Base-by-base conservation (phyloP, 2,797 vertebrate species). In the Gymnodraco acuticeps region DNA sequence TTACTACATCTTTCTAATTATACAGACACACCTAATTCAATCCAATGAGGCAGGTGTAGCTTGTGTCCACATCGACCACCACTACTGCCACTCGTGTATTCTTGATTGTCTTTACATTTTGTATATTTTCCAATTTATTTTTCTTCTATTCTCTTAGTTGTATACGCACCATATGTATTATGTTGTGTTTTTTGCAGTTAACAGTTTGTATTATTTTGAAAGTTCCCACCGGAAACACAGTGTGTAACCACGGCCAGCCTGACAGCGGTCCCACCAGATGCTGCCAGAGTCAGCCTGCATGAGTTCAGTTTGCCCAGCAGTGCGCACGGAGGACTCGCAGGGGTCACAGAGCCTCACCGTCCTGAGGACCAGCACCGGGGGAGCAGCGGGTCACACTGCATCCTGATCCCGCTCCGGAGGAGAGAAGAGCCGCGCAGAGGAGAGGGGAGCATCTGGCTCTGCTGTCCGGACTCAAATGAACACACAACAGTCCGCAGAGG, bases 221-320 rank as follows among this genome's bases (percentile, higher is more conserved):
- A 78, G 0, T 3, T 0, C 4, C 0, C 0, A 2, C 68, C 71
- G 89, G 87, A 91, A 87, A 0, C 12, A 0, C 0, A 1, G 1
- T 3, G 3, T n/a, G 0, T 17, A 0, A 43, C 3, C 15, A 0
- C 0, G 3, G 0, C 0, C 0, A 13, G 12, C 62, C 73, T 81
- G 70, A 75, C 82, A 80, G 63, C 55, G 53, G 90, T 92, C 91
- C 90, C 88, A 31, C 46, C 82, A 77, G 82, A 75, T 83, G 83
- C 62, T 60, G 70, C 54, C 63, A 50, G 55, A 50, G 55, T 20
- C 70, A 66, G 64, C 70, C 68, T 71, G 48, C 54, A 8, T 48
- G 86, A 90, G 87, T 88, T 91, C 87, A 89, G 79, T 83, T 75
- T 77, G 63, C 67, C 74, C 8, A 7, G 33, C 84, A 73, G 85